A percentile compares a stretch with the other conserved stretches of the same genome.
Evolutionary conservation across 2,113 vertebrate genomes (phyloP).

Genomic region (Cinclus cinclus): DNA sequence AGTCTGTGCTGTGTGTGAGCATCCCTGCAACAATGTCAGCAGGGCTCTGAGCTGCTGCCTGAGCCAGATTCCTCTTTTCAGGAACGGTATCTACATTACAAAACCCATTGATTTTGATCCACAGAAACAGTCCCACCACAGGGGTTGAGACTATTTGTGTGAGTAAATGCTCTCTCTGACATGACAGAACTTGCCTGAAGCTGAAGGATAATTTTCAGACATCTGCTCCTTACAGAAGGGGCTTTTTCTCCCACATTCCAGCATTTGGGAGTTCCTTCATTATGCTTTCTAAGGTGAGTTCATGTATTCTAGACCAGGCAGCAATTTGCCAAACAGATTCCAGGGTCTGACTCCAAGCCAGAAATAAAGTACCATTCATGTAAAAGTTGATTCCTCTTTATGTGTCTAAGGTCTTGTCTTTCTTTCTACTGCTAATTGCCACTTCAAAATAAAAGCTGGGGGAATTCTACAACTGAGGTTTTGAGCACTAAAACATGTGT

Average conservation of each 20-base stretch:
- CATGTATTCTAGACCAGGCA: neutral
- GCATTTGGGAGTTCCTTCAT: neutral
- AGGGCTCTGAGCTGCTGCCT: neutral
- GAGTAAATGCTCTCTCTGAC: constrained; percentile 9
- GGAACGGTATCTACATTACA: neutral
- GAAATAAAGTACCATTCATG: neutral
- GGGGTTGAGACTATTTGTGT: neutral
- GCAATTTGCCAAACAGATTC: neutral
- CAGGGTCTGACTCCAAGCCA: neutral
- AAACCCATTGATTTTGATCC: neutral
- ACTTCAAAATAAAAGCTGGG: neutral
- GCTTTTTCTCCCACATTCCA: neutral
- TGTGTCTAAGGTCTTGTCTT: neutral
- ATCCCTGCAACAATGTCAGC: neutral
- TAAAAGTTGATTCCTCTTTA: neutral
- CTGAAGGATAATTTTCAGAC: constrained; percentile 45
- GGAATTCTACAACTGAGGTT: neutral
- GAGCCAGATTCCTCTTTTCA: neutral
- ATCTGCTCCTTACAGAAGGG: constrained; percentile 35
- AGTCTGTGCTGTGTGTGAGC: rapidly evolving
- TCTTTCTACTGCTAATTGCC: neutral
- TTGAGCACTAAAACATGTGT: neutral
- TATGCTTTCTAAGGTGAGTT: neutral
- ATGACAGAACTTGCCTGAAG: constrained; percentile 41
- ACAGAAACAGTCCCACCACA: neutral